phyloP scores from a whole-genome alignment of 2,113 vertebrate species.

The Speoplatyrhinus poulsoni region DNA sequence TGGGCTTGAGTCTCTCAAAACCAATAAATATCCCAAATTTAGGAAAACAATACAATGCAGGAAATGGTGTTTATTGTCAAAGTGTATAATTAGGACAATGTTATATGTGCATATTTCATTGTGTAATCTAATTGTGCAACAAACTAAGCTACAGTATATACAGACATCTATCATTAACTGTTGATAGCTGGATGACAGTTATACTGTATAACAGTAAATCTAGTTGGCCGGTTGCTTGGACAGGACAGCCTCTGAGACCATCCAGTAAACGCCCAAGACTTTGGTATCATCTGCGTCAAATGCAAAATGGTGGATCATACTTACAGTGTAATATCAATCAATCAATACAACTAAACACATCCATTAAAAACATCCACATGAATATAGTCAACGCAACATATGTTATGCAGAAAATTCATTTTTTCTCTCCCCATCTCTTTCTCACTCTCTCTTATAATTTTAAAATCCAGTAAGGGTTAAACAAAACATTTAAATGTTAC shows the following conservation, averaged over 20 bases:
- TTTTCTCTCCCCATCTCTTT: background rate
- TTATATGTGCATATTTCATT: slow-evolving; percentile 72
- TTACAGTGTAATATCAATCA: slow-evolving; percentile 75
- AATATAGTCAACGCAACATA: slow-evolving; percentile 76
- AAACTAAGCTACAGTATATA: slow-evolving; percentile 78
- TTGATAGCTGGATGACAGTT: slow-evolving; percentile 68
- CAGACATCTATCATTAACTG: slow-evolving; percentile 71
- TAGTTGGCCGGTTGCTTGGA: slow-evolving; percentile 66
- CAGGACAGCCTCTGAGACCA: slow-evolving; percentile 50
- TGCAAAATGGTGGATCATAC: slow-evolving; percentile 65
- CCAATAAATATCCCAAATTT: slow-evolving; percentile 15
- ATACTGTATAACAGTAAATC: slow-evolving; percentile 79
- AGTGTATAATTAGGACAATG: slow-evolving; percentile 73
- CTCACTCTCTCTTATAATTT: slow-evolving; percentile 34
- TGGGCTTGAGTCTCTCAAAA: background rate
- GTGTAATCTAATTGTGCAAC: slow-evolving; percentile 74
- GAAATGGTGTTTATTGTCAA: slow-evolving; percentile 79
- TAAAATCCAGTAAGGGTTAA: slow-evolving; percentile 72
- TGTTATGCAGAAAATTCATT: slow-evolving; percentile 63
- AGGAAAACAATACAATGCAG: slow-evolving; percentile 67
- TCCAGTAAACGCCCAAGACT: slow-evolving; percentile 63
- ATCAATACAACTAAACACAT: slow-evolving; percentile 76
- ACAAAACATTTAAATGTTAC: slow-evolving; percentile 74
- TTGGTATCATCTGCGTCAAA: slow-evolving; percentile 71
- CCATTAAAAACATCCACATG: slow-evolving; percentile 78